phyloP scores from a whole-genome alignment of 2,797 vertebrate genomes.

The Oreonectes daqikongensis region DNA sequence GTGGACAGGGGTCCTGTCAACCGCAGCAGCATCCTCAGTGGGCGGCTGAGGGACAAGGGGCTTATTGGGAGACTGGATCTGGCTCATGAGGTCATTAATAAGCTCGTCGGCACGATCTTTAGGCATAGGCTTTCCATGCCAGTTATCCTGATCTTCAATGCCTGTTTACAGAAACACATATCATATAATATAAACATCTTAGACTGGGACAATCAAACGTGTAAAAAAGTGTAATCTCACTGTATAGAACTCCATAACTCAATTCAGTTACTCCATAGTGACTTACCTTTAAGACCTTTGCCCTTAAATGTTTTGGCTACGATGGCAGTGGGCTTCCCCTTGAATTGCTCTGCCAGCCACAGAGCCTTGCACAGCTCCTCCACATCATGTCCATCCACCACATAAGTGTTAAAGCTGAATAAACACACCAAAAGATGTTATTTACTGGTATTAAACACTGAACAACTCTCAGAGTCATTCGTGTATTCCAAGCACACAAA shows the following conservation, averaged over 20 bases:
- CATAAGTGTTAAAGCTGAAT: slow-evolving; percentile 86
- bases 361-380: slow-evolving; percentile 83
- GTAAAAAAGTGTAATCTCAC: no score
- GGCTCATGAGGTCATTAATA: slow-evolving; percentile 74
- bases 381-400: slow-evolving; percentile 86
- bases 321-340: slow-evolving; percentile 86
- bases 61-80: slow-evolving; percentile 79
- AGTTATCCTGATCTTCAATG: slow-evolving; percentile 84
- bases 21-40: slow-evolving; percentile 69
- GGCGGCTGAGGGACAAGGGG: slow-evolving; percentile 73
- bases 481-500: no score
- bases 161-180: slow-evolving; percentile 63
- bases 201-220: no score
- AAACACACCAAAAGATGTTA: neutral
- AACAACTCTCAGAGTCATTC: no score
- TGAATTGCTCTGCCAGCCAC: slow-evolving; percentile 81
- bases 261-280: slow-evolving; percentile 23
- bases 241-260: no score
- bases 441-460: no score
- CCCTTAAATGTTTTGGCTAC: slow-evolving; percentile 89
- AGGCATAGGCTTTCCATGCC: slow-evolving; percentile 87
- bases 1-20: slow-evolving; percentile 67
- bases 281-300: slow-evolving; percentile 81
- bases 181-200: neutral
- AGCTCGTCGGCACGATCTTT: slow-evolving; percentile 78